phyloP scores from a whole-genome alignment of 64 coral and sea anemone species.

The Montipora cactus region DNA sequence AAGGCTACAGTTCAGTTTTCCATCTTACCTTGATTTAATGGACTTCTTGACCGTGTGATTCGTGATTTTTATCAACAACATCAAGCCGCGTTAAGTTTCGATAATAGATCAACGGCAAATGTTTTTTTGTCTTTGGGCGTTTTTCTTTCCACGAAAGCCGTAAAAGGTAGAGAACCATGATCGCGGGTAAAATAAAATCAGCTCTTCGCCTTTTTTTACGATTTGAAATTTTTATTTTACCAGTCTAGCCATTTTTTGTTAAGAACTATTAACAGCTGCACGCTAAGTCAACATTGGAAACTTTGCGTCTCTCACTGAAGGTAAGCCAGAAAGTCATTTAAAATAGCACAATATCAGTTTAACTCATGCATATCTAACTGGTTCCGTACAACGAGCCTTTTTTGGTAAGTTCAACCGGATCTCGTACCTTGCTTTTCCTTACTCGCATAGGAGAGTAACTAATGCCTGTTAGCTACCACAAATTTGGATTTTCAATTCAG shows the following conservation, averaged over 20 bases:
- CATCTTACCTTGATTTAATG: no score
- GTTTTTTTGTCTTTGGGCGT: no score
- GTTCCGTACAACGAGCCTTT: no score
- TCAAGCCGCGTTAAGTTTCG: no score
- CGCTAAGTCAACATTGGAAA: slow-evolving; percentile 8
- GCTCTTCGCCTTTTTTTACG: background rate
- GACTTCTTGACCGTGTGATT: no score
- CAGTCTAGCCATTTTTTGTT: background rate
- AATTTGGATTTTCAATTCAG: background rate
- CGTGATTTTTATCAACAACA: no score
- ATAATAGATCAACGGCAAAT: no score
- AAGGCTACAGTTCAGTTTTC: no score
- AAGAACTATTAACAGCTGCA: slow-evolving; percentile 1
- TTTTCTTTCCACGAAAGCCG: no score
- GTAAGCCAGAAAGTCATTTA: background rate
- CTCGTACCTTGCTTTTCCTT: background rate
- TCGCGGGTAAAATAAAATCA: background rate
- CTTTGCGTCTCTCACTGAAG: background rate
- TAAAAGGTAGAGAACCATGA: no score
- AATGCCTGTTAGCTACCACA: background rate
- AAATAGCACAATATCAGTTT: background rate
- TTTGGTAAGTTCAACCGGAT: no score
- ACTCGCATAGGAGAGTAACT: background rate
- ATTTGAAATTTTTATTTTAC: background rate
- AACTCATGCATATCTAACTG: background rate